phyloP scores from a whole-genome alignment of 2,888 invertebrate species.

The Dryocosmus kuriphilus region DNA sequence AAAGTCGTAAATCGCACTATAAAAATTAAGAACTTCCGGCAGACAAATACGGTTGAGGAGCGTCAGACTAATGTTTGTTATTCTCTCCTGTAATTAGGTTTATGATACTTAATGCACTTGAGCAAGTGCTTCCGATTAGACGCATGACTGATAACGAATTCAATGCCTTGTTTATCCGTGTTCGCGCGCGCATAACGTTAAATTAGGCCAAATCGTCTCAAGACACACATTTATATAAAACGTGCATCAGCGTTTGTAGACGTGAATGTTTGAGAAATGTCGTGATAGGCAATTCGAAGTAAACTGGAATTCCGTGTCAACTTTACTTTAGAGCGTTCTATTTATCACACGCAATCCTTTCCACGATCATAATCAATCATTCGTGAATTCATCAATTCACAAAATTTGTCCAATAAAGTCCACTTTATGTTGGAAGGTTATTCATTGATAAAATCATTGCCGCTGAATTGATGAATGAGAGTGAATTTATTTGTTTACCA shows the following conservation, averaged over 20 bases:
- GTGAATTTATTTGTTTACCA: background rate
- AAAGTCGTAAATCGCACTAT: background rate
- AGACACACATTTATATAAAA: constrained; percentile 19
- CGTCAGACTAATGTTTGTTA: constrained; percentile 25
- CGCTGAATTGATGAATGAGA: no score
- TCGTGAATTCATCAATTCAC: background rate
- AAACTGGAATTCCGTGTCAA: constrained; percentile 12
- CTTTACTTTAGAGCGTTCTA: background rate
- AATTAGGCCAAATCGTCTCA: constrained; percentile 35
- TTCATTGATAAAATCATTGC: background rate
- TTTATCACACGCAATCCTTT: background rate
- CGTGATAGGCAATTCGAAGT: background rate
- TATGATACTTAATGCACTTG: constrained; percentile 29
- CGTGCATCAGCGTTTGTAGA: background rate
- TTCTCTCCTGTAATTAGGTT: constrained; percentile 31
- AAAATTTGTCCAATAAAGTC: background rate
- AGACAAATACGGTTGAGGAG: constrained; percentile 19
- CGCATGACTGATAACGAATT: constrained; percentile 37
- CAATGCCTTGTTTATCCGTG: constrained; percentile 33
- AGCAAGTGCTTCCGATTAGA: constrained; percentile 39
- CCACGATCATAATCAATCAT: background rate
- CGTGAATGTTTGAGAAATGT: constrained; percentile 8
- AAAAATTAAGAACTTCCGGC: constrained; percentile 17
- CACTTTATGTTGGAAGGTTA: background rate
- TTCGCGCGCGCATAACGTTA: constrained; percentile 26